Conservation (phyloP, 2,113 vertebrate species). For the Lepus timidus region DNA sequence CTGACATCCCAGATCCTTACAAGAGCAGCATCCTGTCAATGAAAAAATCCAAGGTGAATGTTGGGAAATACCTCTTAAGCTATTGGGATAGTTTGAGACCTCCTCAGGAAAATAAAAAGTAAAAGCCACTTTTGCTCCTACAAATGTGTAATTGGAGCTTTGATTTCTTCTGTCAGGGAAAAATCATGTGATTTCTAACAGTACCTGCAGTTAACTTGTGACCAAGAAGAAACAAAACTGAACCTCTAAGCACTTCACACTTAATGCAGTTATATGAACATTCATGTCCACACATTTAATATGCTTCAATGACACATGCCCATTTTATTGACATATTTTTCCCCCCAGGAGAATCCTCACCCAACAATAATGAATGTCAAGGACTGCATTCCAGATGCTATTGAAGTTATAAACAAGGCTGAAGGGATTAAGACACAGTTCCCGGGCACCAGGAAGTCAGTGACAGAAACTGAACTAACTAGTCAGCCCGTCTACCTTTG, state of each 20-base stretch:
- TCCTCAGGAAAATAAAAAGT: background rate
- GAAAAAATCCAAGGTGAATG: conserved; percentile 84
- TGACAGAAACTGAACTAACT: background rate
- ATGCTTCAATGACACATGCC: too few relatives aligned
- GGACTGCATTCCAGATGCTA: conserved; percentile 78
- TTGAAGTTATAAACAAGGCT: conserved; percentile 75
- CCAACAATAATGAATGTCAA: conserved; percentile 79
- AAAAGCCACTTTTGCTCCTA: background rate
- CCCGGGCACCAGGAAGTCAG: background rate
- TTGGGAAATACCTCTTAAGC: background rate
- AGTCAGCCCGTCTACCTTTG: conserved; percentile 45
- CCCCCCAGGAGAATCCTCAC: conserved; percentile 76
- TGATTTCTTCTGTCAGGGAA: background rate
- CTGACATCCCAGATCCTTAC: conserved; percentile 87
- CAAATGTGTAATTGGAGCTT: background rate
- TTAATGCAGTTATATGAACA: background rate
- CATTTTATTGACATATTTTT: background rate
- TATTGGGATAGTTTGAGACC: background rate
- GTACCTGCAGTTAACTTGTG: background rate
- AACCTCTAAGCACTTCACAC: background rate
- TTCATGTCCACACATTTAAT: too few relatives aligned
- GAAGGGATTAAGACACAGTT: conserved; percentile 63
- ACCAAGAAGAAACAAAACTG: background rate
- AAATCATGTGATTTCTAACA: background rate
- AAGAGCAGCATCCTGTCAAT: conserved; percentile 87